Percentiles rank a stretch among this genome's conserved stretches.
Conservation (phyloP, 2,113 vertebrate genomes). For the Calidris pygmaea region DNA sequence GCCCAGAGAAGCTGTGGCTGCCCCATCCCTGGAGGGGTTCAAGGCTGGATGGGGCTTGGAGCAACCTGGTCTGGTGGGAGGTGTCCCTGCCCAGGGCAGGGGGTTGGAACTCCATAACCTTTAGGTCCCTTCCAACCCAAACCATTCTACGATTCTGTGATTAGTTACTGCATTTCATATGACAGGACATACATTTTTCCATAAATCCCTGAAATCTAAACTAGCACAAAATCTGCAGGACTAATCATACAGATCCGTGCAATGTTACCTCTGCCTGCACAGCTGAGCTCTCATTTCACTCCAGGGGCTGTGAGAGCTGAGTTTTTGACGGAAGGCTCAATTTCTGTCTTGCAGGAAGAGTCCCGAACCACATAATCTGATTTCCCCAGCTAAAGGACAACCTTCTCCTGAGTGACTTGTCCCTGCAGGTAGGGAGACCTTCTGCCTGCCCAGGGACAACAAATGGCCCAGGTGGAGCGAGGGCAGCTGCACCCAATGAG, state of each 20-base stretch:
- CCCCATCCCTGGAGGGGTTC: no score
- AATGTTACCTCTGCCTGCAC: fast-evolving
- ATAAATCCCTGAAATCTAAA: neutral
- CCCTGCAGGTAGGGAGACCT: neutral
- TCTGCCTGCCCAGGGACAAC: neutral
- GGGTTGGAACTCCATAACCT: no score
- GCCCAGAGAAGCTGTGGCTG: no score
- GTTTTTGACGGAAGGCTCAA: neutral
- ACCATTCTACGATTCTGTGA: no score
- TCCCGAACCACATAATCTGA: neutral
- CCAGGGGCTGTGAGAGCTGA: neutral
- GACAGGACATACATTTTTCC: neutral
- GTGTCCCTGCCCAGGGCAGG: no score
- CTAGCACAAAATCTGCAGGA: neutral
- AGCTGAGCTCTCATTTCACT: neutral
- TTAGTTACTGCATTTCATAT: neutral
- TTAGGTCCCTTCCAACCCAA: no score
- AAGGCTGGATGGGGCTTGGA: no score
- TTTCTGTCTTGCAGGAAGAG: neutral
- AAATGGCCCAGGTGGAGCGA: neutral
- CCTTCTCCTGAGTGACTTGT: neutral
- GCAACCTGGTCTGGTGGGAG: no score
- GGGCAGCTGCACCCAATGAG: neutral
- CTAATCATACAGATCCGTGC: neutral
- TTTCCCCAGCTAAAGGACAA: neutral